Percentiles rank a stretch among this genome's conserved stretches.
phyloP scores from a whole-genome alignment of 2,888 invertebrate genomes.

The Drosophila emarginata region DNA sequence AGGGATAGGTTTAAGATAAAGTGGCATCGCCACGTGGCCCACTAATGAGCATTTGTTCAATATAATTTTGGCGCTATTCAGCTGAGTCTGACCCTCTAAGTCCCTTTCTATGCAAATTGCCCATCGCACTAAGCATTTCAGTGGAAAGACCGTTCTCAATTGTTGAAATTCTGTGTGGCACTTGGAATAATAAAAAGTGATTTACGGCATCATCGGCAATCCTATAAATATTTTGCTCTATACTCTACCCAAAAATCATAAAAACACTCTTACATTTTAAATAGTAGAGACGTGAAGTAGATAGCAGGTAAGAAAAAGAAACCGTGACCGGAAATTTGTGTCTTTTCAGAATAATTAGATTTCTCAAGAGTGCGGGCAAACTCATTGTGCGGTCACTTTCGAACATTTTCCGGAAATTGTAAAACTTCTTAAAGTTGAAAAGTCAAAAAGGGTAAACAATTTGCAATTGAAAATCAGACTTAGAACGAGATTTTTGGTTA shows the following conservation, averaged over 20 bases:
- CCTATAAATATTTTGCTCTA: neutral
- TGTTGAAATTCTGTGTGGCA: constrained; percentile 38
- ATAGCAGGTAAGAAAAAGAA: constrained; percentile 22
- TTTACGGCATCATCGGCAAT: constrained; percentile 31
- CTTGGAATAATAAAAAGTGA: constrained; percentile 53
- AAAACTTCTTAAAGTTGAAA: constrained; percentile 13
- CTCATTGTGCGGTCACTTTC: constrained; percentile 47
- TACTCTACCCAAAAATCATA: neutral
- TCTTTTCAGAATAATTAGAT: constrained; percentile 52
- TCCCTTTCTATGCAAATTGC: constrained; percentile 42
- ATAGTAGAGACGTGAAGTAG: constrained; percentile 8
- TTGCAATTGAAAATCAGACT: too few relatives aligned
- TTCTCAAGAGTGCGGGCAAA: constrained; percentile 7
- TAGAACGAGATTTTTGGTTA: too few relatives aligned
- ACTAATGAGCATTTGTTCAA: constrained; percentile 61
- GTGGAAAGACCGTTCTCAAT: constrained; percentile 16
- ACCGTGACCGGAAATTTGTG: constrained; percentile 40
- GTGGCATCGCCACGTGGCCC: constrained; percentile 57
- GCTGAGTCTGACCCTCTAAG: neutral
- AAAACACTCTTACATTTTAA: neutral
- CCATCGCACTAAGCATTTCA: constrained; percentile 13
- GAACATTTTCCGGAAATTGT: constrained; percentile 43
- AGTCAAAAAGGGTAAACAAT: constrained; percentile 25
- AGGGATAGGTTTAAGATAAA: constrained; percentile 37
- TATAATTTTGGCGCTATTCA: constrained; percentile 4